A percentile compares a stretch with the other conserved stretches of the same genome.
Conservation (phyloP, 2,113 vertebrate species). For the Actinemys pallida region DNA sequence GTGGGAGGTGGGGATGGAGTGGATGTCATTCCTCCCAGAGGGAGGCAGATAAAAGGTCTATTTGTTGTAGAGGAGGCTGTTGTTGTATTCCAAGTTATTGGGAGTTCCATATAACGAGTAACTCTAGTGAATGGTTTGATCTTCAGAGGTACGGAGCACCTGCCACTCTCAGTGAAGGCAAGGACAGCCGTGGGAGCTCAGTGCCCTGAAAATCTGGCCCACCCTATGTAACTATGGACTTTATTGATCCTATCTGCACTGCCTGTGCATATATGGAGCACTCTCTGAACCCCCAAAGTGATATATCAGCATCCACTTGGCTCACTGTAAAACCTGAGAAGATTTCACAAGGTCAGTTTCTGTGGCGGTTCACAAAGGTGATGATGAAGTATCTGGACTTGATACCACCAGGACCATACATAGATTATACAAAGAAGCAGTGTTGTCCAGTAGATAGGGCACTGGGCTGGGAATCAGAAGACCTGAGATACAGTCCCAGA, state of each 20-base stretch:
- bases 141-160: neutral
- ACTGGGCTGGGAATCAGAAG: too few species aligned
- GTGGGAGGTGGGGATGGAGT: neutral
- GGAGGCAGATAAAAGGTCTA: neutral
- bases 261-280: neutral
- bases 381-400: neutral
- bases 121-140: neutral
- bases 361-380: neutral
- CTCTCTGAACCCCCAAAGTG: neutral
- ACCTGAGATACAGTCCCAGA: neutral
- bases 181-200: neutral
- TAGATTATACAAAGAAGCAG: too few species aligned
- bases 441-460: too few species aligned
- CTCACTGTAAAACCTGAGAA: neutral
- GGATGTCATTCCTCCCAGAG: neutral
- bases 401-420: too few species aligned
- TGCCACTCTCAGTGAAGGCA: neutral
- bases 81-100: neutral
- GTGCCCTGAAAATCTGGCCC: neutral
- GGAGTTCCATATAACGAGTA: neutral
- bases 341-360: neutral
- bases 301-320: neutral
- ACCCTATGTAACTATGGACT: neutral
- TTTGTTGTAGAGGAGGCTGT: neutral
- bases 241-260: neutral